A percentile compares a stretch with the other conserved stretches of the same genome.
Conservation (phyloP, 1,140 invertebrate species). For the Pissodes strobi region DNA sequence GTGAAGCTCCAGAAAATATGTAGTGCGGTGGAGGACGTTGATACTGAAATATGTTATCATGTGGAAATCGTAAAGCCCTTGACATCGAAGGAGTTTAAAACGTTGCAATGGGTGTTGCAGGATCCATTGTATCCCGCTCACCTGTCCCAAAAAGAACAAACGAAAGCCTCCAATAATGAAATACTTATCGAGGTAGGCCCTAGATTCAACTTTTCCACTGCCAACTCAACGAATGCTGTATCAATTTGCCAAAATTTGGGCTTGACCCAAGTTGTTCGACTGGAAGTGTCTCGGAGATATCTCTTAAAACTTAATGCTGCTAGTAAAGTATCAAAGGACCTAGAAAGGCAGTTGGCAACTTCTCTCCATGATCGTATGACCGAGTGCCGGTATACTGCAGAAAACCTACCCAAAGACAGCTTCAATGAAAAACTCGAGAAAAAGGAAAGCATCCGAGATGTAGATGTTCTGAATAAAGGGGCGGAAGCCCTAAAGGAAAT, state of each 20-base stretch:
- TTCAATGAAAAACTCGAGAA: conserved; percentile 69
- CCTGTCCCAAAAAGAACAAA: conserved; percentile 53
- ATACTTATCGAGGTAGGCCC: conserved; percentile 79
- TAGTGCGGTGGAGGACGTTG: conserved; percentile 53
- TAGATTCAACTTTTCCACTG: conserved; percentile 91
- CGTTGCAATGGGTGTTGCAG: conserved; percentile 73
- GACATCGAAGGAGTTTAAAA: conserved; percentile 59
- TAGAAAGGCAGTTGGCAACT: conserved; percentile 61
- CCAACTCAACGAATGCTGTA: conserved; percentile 93
- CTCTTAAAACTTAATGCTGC: conserved; percentile 62
- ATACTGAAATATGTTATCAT: conserved; percentile 81
- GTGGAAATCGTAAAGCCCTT: conserved; percentile 65
- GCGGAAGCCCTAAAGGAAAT: conserved; percentile 79
- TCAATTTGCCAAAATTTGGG: conserved; percentile 88
- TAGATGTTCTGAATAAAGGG: conserved; percentile 80
- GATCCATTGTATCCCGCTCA: conserved; percentile 65
- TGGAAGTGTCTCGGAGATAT: conserved; percentile 85
- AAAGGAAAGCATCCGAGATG: conserved; percentile 57
- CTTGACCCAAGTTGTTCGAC: conserved; percentile 70
- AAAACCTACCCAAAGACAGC: conserved; percentile 72
- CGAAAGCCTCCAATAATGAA: conserved; percentile 56
- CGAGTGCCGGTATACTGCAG: conserved; percentile 71
- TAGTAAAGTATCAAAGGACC: conserved; percentile 52
- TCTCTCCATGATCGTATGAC: conserved; percentile 83
- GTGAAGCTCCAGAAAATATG: conserved; percentile 42